Conservation (phyloP, 1,140 invertebrate species). For the Nomia melanderi region DNA sequence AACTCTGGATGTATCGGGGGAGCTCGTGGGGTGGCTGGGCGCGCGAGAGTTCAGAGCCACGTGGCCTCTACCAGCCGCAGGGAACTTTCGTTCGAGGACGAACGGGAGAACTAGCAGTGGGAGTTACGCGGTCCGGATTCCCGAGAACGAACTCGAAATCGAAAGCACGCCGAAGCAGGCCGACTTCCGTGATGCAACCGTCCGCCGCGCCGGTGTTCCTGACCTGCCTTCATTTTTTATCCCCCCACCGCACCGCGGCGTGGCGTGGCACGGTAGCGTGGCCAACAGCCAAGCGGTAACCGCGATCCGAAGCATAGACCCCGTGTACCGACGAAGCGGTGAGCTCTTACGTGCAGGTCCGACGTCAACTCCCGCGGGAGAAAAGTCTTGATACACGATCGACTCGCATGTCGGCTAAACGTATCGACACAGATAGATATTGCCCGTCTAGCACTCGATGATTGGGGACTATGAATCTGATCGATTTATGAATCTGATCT, state of each 20-base stretch:
- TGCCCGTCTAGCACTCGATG: too few relatives aligned
- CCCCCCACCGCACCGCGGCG: slow-evolving; percentile 22
- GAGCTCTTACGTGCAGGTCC: slow-evolving; percentile 66
- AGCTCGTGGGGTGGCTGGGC: not conserved
- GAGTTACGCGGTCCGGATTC: slow-evolving; percentile 23
- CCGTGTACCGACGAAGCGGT: slow-evolving; percentile 70
- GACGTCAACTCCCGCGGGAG: slow-evolving; percentile 73
- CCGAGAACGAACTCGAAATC: slow-evolving; percentile 22
- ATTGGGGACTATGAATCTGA: too few relatives aligned
- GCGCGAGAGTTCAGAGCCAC: not conserved
- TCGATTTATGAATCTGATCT: too few relatives aligned
- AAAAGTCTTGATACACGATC: slow-evolving; percentile 74
- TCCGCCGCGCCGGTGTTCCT: slow-evolving; percentile 50
- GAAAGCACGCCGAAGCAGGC: slow-evolving; percentile 32
- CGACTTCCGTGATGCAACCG: slow-evolving; percentile 59
- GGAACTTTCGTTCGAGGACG: not conserved
- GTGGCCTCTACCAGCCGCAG: not conserved
- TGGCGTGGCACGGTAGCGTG: slow-evolving; percentile 3
- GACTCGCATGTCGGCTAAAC: slow-evolving; percentile 31
- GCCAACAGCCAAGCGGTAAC: slow-evolving; percentile 50
- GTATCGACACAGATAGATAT: slow-evolving; percentile 21
- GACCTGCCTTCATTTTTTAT: slow-evolving; percentile 66
- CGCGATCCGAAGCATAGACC: slow-evolving; percentile 59
- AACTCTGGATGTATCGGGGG: slow-evolving; percentile 20
- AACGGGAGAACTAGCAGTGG: not conserved